These are phyloP conservation scores for Chrysochloris asiatica DNA, from an alignment of 2,113 vertebrate species.

Conservation along the genomic window DNA sequence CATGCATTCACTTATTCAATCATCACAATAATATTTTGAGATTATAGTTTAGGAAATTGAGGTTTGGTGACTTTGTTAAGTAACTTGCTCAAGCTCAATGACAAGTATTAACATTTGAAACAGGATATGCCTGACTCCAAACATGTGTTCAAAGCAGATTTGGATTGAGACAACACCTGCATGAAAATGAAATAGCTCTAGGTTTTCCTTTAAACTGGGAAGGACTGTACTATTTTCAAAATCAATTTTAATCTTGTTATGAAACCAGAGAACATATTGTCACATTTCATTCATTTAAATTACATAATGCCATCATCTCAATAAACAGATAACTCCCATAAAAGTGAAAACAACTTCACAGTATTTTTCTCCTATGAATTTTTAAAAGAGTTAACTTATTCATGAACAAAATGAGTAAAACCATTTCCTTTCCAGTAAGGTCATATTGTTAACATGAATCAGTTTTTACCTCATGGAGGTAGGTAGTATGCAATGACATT, in stretches of 20 bases:
- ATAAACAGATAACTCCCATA: slow-evolving; percentile 67
- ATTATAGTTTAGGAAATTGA: slow-evolving; percentile 37
- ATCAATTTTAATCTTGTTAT: slow-evolving; percentile 75
- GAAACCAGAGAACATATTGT: slow-evolving; percentile 58
- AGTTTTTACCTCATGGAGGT: slow-evolving; percentile 16
- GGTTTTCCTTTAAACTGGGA: slow-evolving; percentile 26
- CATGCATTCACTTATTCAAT: neutral
- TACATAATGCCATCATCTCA: slow-evolving; percentile 60
- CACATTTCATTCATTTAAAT: slow-evolving; percentile 75
- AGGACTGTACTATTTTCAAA: slow-evolving; percentile 45
- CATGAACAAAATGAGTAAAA: slow-evolving; percentile 70
- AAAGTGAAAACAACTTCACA: slow-evolving; percentile 67
- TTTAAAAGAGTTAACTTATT: slow-evolving; percentile 75
- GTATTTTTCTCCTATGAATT: slow-evolving; percentile 66
- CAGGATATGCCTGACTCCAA: neutral
- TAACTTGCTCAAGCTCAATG: neutral
- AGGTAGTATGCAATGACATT: neutral
- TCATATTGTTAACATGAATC: slow-evolving; percentile 49
- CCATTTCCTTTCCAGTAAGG: slow-evolving; percentile 37
- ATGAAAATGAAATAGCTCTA: neutral
- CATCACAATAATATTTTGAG: slow-evolving; percentile 18
- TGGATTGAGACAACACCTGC: neutral
- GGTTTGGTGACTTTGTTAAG: neutral
- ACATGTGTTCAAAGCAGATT: neutral
- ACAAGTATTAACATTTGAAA: neutral